Evolutionary conservation across 2,797 vertebrate species (phyloP).

Genomic region (Pristis pectinata): DNA sequence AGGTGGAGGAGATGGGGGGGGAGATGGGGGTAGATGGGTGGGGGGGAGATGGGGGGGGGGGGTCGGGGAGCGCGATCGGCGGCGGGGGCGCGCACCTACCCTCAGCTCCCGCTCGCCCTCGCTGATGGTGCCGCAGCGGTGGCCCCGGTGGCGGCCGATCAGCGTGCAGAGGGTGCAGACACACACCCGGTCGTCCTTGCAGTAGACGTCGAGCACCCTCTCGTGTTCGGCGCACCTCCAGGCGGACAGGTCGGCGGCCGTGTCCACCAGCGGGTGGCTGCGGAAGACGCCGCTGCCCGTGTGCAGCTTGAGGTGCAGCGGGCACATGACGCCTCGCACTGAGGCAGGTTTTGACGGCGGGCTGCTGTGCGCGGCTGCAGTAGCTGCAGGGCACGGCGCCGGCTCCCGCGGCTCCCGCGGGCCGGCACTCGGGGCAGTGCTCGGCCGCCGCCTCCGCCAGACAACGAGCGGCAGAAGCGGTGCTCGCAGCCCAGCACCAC

Average conservation of each 20-base stretch:
- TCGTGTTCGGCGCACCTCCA: conserved; percentile 62
- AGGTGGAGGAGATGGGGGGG: no score
- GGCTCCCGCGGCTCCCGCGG: not conserved
- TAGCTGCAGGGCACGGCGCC: conserved; percentile 53
- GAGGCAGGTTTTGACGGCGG: conserved; percentile 63
- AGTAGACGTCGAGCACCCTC: conserved; percentile 62
- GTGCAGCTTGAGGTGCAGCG: conserved; percentile 60
- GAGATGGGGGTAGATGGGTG: no score
- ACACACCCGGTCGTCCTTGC: conserved; percentile 56
- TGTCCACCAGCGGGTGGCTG: conserved; percentile 60
- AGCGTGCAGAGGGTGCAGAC: conserved; percentile 65
- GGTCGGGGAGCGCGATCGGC: no score
- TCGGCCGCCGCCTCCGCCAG: no score
- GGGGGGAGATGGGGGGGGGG: no score
- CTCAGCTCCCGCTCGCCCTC: conserved; percentile 21
- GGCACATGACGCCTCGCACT: conserved; percentile 69
- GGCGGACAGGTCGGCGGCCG: conserved; percentile 55
- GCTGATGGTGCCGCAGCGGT: conserved; percentile 43
- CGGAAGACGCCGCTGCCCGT: conserved; percentile 61
- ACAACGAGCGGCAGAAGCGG: not conserved
- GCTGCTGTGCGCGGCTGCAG: conserved; percentile 46
- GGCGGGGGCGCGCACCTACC: not conserved
- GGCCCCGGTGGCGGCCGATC: conserved; percentile 57
- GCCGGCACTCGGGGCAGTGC: conserved; percentile 22
- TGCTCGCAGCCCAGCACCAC: not conserved